phyloP scores from a whole-genome alignment of 2,113 vertebrate species.

The Nestor notabilis region DNA sequence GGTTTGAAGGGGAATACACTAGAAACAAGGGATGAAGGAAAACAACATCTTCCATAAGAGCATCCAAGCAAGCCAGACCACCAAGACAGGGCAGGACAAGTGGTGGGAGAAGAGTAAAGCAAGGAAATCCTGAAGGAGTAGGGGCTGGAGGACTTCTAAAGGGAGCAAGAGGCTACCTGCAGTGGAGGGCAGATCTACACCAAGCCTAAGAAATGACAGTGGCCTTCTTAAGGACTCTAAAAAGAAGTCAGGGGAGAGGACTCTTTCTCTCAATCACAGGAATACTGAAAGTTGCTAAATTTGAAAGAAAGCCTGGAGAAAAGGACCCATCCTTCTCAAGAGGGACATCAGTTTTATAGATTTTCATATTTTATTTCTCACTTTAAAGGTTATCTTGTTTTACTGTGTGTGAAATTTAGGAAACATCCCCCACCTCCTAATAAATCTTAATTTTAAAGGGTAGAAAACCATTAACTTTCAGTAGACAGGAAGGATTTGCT shows the following conservation, averaged over 20 bases:
- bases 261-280: neutral
- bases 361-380: neutral
- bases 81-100: neutral
- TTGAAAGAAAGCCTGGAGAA: neutral
- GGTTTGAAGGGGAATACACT: neutral
- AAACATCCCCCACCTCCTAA: neutral
- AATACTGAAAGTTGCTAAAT: neutral
- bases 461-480: neutral
- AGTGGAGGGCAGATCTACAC: neutral
- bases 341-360: neutral
- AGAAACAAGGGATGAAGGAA: neutral
- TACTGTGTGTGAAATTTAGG: neutral
- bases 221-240: neutral
- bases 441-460: neutral
- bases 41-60: neutral
- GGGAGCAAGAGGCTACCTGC: neutral
- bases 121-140: neutral
- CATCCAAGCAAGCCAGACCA: neutral
- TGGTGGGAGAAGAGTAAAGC: neutral
- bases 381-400: neutral
- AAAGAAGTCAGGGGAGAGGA: neutral
- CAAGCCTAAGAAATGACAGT: neutral
- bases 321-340: neutral
- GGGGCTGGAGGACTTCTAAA: neutral
- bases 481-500: neutral